Evolutionary conservation across 2,797 vertebrate species (phyloP).

Genomic region (Platalea minor): DNA sequence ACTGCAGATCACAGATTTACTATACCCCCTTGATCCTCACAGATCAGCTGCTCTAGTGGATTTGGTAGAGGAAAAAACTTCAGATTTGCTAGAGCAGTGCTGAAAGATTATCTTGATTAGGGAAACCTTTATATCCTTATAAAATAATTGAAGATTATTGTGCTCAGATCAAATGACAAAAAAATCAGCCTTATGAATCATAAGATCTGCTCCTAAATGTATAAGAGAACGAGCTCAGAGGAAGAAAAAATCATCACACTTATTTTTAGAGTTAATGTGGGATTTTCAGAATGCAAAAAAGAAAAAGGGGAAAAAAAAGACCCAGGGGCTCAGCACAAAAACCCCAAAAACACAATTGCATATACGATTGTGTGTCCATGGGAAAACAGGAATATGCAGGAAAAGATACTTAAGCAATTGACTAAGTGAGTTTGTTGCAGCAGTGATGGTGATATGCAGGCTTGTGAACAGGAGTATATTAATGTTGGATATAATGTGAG

Average conservation of each 20-base stretch:
- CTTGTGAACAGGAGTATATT: fast-evolving
- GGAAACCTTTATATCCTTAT: neutral
- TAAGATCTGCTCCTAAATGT: neutral
- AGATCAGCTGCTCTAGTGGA: neutral
- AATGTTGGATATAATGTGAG: neutral
- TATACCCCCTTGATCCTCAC: neutral
- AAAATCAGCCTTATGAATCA: neutral
- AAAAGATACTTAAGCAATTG: neutral
- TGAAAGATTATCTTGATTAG: neutral
- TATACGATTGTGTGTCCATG: too few relatives aligned
- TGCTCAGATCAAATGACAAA: neutral
- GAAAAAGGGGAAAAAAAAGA: neutral
- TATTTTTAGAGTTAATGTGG: neutral
- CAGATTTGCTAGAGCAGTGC: neutral
- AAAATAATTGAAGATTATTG: neutral
- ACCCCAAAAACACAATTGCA: neutral
- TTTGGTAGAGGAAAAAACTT: neutral
- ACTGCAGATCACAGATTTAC: neutral
- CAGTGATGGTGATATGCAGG: neutral
- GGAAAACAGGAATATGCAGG: neutral
- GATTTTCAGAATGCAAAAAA: neutral
- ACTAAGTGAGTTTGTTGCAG: neutral
- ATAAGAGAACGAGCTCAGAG: neutral
- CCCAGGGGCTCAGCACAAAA: neutral
- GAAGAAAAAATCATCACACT: neutral